phyloP scores from a whole-genome alignment of 2,797 vertebrate species.

The Allobates femoralis region DNA sequence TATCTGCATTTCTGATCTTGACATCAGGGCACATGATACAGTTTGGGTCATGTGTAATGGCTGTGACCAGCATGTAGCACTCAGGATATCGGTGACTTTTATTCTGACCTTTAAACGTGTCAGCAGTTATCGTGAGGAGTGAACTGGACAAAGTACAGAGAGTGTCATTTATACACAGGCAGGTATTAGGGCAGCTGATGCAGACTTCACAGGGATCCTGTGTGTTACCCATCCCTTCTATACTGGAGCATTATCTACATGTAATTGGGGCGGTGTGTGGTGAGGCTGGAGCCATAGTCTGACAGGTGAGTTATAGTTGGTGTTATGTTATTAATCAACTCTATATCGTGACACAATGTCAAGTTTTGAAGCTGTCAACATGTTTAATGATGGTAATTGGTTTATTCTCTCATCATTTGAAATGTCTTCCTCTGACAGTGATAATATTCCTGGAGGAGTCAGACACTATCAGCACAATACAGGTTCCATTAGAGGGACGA shows the following conservation, averaged over 20 bases:
- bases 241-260: not conserved
- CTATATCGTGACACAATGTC: not conserved
- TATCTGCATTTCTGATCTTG: too few species aligned
- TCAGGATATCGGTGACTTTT: constrained; percentile 22
- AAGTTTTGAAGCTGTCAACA: not conserved
- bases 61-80: not conserved
- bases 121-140: not conserved
- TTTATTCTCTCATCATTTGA: not conserved
- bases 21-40: not conserved
- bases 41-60: not conserved
- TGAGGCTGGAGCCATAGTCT: not conserved
- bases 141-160: constrained; percentile 42
- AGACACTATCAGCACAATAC: too few species aligned
- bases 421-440: not conserved
- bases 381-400: not conserved
- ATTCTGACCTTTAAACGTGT: constrained; percentile 45
- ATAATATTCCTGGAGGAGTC: too few species aligned
- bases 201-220: not conserved
- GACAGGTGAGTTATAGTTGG: not conserved
- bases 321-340: too few species aligned
- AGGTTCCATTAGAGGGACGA: too few species aligned
- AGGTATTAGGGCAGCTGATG: not conserved
- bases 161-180: not conserved
- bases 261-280: not conserved
- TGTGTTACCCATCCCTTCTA: not conserved